phyloP scores from a whole-genome alignment of 2,888 invertebrate species.

The Dione vanillae region DNA sequence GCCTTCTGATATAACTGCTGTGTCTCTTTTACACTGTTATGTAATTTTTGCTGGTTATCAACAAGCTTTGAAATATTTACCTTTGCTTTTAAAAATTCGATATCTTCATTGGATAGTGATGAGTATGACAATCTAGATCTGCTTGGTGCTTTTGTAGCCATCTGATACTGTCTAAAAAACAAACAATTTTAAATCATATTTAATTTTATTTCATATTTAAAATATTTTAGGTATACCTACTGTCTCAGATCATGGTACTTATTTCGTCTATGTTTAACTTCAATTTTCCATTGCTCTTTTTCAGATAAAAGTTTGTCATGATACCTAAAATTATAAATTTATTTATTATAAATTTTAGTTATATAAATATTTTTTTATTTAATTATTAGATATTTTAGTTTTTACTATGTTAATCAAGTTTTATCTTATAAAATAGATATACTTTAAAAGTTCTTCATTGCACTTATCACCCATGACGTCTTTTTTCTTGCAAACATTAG shows the following conservation, averaged over 20 bases:
- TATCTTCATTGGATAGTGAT: slow-evolving; percentile 72
- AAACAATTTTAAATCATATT: background rate
- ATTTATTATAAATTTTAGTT: background rate
- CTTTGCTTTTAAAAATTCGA: slow-evolving; percentile 72
- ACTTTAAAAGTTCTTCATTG: slow-evolving; percentile 60
- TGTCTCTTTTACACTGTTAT: slow-evolving; percentile 63
- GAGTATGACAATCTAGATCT: slow-evolving; percentile 68
- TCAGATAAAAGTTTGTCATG: slow-evolving; percentile 65
- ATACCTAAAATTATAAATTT: slow-evolving; percentile 54
- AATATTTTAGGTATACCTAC: slow-evolving; percentile 57
- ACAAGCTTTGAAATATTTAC: slow-evolving; percentile 68
- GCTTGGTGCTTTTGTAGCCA: slow-evolving; percentile 61
- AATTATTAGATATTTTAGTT: background rate
- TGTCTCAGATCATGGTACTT: slow-evolving; percentile 72
- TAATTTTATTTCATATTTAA: background rate
- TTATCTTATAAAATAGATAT: slow-evolving; percentile 33
- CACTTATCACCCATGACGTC: slow-evolving; percentile 54
- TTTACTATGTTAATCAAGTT: background rate
- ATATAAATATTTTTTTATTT: too few species aligned
- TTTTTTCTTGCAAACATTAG: slow-evolving; percentile 49
- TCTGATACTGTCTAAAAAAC: slow-evolving; percentile 66
- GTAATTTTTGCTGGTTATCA: slow-evolving; percentile 67
- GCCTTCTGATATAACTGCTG: slow-evolving; percentile 59
- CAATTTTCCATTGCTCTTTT: slow-evolving; percentile 76
- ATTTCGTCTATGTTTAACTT: slow-evolving; percentile 67